Conservation (phyloP, 2,797 vertebrate genomes). For the Lacerta bilineata region DNA sequence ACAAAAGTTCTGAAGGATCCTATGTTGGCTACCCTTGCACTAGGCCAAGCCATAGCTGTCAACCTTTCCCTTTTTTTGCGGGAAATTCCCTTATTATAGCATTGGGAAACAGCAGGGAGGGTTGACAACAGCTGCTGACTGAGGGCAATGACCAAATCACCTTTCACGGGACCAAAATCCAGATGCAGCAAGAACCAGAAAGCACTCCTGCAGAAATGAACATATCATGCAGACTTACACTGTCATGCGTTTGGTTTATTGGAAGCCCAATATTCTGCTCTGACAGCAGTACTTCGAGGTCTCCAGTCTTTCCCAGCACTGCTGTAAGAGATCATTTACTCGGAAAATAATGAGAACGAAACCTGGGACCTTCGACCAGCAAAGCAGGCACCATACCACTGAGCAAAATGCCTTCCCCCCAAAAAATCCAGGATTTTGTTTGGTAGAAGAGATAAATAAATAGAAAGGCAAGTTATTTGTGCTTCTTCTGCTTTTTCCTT, state of each 20-base stretch:
- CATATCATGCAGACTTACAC: neutral
- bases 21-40: no score
- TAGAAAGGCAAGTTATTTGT: neutral
- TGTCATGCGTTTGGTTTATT: neutral
- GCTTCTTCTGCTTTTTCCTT: neutral
- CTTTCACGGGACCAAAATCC: neutral
- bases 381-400: no score
- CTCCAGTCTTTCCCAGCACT: neutral
- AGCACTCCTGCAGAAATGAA: neutral
- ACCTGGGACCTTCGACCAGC: neutral
- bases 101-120: no score
- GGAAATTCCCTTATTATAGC: no score
- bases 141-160: neutral
- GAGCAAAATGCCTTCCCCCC: neutral
- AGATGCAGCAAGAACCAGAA: neutral
- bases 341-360: neutral
- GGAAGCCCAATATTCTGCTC: neutral
- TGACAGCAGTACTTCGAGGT: neutral
- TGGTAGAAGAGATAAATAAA: neutral
- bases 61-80: no score
- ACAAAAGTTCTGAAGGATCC: no score
- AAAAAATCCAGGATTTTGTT: no score
- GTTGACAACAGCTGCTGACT: no score
- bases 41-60: no score
- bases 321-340: neutral